phyloP scores from a whole-genome alignment of 2,888 invertebrate species.

The Catocala sponsa region DNA sequence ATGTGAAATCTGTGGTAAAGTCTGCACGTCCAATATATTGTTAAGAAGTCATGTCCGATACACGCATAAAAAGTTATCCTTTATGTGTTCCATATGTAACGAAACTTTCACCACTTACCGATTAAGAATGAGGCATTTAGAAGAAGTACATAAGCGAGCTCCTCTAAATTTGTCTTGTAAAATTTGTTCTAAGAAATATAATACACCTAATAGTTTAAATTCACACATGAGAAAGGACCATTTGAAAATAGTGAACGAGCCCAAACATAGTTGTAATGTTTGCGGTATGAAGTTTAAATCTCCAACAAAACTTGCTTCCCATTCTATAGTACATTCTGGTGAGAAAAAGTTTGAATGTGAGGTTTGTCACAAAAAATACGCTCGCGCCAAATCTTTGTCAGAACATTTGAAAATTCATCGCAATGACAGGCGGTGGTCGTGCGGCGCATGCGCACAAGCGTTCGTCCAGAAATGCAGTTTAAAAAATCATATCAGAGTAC shows the following conservation, averaged over 20 bases:
- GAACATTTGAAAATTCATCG: constrained; percentile 62
- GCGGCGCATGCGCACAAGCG: constrained; percentile 53
- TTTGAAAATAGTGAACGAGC: constrained; percentile 27
- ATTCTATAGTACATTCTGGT: constrained; percentile 43
- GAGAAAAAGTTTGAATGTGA: constrained; percentile 73
- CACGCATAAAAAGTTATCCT: constrained; percentile 60
- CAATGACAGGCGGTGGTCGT: constrained; percentile 57
- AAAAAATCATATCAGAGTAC: constrained; percentile 55
- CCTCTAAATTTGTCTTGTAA: constrained; percentile 44
- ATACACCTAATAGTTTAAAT: constrained; percentile 30
- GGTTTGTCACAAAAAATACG: constrained; percentile 67
- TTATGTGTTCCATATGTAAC: constrained; percentile 47
- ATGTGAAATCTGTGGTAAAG: constrained; percentile 44
- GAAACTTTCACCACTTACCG: constrained; percentile 30
- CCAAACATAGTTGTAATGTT: constrained; percentile 29
- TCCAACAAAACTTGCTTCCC: constrained; percentile 19
- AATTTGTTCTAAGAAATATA: constrained; percentile 43
- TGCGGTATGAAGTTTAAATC: constrained; percentile 42
- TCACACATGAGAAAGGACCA: constrained; percentile 42
- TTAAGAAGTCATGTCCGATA: constrained; percentile 55
- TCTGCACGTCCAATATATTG: constrained; percentile 30
- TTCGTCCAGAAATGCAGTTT: constrained; percentile 66
- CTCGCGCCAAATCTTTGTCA: constrained; percentile 52
- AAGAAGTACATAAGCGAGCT: constrained; percentile 41
- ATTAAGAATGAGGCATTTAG: constrained; percentile 37